Base-by-base conservation (phyloP, 2,797 vertebrate genomes). In the Myotis pilosus region DNA sequence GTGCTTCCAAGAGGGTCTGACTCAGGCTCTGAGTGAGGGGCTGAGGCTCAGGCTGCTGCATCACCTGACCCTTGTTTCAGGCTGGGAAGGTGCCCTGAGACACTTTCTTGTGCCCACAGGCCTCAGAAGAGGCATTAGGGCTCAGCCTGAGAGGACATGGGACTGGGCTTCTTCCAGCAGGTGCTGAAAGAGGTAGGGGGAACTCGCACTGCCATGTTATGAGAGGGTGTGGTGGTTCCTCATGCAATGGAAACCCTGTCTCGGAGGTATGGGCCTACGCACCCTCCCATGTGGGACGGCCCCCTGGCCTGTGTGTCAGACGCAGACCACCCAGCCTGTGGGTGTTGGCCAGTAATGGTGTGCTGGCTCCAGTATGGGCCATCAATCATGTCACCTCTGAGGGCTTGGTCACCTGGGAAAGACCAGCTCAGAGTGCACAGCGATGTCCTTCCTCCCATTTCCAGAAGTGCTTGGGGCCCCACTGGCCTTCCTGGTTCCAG, bases 1-100 rank as follows among this genome's bases (percentile, higher is more conserved):
- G 19, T 49, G 80, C 66, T 87, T 91, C 69, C 69, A 15, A 64
- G 51, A 75, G 89, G 60, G 38, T 81, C 68, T 89, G 83, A 44
- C 80, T 92, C 47, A 33, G 51, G 7, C 74, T 83, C 68, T 25
- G 57, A 88, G 76, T 20, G 15, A 62, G 28, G 72, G 44, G 36
- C 38, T 38, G 55, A 81, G 38, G 38, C 66, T 84, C 6, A 72
- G 28, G 47, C 19, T 13, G 25, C 30, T 23, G 13, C 0, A 23
- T 22, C 19, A 66, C 41, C 16, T 33, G 20, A 36, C 15, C 33
- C 71, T 55, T 55, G 16, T 41, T 85, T 51, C 44, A 90, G 85
- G 80, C 19, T 30, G 62, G 28, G n/a, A 60, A 88, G 51, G 57
- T 82, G 44, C 23, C 44, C 75, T 0, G 9, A 53, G 68, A 57